Evolutionary conservation across 2,888 invertebrate species (phyloP).

Genomic region (Orthosia gothica): DNA sequence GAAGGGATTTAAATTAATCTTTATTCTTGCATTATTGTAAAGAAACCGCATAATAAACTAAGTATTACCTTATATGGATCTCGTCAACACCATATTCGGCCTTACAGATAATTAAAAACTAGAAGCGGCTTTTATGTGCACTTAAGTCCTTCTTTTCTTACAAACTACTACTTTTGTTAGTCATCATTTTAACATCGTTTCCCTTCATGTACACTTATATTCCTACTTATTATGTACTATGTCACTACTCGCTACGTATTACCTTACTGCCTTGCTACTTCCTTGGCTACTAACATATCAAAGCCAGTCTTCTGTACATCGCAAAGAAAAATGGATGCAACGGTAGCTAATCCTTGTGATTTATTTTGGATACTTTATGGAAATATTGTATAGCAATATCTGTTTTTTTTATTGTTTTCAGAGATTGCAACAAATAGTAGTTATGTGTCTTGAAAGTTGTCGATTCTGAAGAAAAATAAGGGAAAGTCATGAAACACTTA

Average conservation of each 20-base stretch:
- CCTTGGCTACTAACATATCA: constrained; percentile 26
- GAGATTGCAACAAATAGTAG: too few relatives aligned
- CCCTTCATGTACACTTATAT: not conserved
- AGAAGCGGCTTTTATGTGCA: constrained; percentile 2
- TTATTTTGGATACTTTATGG: too few relatives aligned
- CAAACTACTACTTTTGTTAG: not conserved
- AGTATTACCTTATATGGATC: not conserved
- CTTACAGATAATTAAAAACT: not conserved
- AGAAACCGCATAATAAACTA: not conserved
- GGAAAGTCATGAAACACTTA: too few relatives aligned
- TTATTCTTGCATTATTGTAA: not conserved
- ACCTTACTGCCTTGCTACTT: constrained; percentile 29
- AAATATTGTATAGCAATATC: too few relatives aligned
- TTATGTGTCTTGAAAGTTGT: too few relatives aligned
- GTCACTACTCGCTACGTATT: constrained; percentile 24
- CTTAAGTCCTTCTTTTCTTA: not conserved
- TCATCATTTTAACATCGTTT: not conserved
- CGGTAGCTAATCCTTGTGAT: too few relatives aligned
- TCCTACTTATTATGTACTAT: not conserved
- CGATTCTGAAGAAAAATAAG: too few relatives aligned
- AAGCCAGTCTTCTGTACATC: not conserved
- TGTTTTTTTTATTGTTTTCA: too few relatives aligned
- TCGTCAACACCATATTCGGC: not conserved
- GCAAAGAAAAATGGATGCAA: not conserved
- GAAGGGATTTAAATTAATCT: too few relatives aligned